A percentile compares a stretch with the other conserved stretches of the same genome.
Conservation (phyloP, 2,113 vertebrate species). For the Cinclus mexicanus region DNA sequence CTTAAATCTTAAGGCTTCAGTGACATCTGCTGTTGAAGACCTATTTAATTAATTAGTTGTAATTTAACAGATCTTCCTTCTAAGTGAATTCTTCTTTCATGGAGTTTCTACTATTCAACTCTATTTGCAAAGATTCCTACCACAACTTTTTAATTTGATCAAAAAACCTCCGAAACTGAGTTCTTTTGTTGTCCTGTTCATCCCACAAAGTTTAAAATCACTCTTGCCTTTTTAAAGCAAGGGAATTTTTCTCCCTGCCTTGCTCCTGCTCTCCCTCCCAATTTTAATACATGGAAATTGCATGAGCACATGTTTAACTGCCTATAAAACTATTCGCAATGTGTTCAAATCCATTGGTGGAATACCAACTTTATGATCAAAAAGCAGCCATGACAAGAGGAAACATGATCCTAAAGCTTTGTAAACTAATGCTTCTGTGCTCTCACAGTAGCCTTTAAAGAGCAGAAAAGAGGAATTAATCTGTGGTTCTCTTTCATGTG, state of each 20-base stretch:
- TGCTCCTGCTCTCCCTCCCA: background rate
- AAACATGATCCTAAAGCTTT: background rate
- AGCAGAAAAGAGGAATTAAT: background rate
- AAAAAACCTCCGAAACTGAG: background rate
- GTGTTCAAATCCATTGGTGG: background rate
- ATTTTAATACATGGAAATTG: background rate
- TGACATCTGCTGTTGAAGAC: constrained; percentile 43
- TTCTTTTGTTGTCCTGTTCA: background rate
- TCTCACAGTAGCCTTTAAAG: background rate
- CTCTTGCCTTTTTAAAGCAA: background rate
- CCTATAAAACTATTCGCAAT: background rate
- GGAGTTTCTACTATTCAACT: background rate
- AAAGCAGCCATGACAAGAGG: background rate
- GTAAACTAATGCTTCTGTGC: background rate
- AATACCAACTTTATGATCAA: background rate
- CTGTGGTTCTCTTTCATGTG: background rate
- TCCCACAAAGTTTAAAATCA: background rate
- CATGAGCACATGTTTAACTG: background rate
- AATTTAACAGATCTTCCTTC: background rate
- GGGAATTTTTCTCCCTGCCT: background rate
- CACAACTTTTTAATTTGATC: background rate
- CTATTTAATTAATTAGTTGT: background rate
- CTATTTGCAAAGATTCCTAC: background rate
- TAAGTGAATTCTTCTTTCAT: background rate
- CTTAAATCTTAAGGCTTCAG: constrained; percentile 11